Base-by-base conservation (phyloP, 2,113 vertebrate genomes). In the Tinamus guttatus region DNA sequence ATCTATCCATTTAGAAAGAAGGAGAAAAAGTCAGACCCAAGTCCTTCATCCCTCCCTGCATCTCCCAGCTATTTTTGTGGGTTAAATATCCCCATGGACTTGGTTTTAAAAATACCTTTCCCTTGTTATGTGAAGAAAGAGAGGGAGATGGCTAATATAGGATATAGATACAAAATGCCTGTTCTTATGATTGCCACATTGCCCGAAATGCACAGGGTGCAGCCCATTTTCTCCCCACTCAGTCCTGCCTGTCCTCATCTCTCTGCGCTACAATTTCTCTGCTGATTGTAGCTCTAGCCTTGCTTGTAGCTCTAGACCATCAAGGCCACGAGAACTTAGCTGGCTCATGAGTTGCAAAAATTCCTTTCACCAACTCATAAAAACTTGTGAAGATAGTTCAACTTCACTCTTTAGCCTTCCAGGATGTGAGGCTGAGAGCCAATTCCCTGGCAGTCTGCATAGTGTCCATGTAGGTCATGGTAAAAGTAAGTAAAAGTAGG, bases 281-380 rank as follows among this genome's bases (percentile, higher is more conserved):
- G 34, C 24, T 75, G 59, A 36, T 21, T 41, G 30, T n/a, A 79
- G 10, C 21, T 56, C 6, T 34, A 59, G 21, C 0, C 9, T 58
- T 32, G 16, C 16, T n/a, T n/a, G n/a, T n/a, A n/a, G n/a, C n/a
- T n/a, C n/a, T 58, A 32, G 28, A 5, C 0, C 0, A 14, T 20
- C 58, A 16, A 11, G 28, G 16, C 14, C 47, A 56, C 30, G 30
- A 81, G 27, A 94, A 64, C 0, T n/a, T 71, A 3, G 0, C 0
- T 45, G 24, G n/a, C 58, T 68, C 13, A 5, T 18, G 16, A 60
- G 47, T 7, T 17, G 51, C 12, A 43, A 52, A n/a, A 93, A 30
- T 43, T 43, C 18, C 27, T 43, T 65, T 17, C 19, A 73, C 19
- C 5, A 68, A 9, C 21, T 15, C 7, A 5, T 18, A 13, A 69